A percentile compares a stretch with the other conserved stretches of the same genome.
phyloP scores from a whole-genome alignment of 2,888 invertebrate species.

The Spisula subtruncata region DNA sequence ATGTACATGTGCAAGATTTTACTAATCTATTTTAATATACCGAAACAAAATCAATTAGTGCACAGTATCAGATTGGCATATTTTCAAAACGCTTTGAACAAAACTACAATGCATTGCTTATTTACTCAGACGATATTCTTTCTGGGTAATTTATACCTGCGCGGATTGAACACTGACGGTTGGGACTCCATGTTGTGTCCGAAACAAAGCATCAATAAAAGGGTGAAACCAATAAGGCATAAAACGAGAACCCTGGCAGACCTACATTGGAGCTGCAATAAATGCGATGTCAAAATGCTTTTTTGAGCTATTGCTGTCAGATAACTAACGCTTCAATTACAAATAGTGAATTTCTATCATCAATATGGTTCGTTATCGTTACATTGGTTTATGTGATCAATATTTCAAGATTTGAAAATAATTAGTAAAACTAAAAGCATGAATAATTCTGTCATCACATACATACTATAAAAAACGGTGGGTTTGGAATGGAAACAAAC shows the following conservation, averaged over 20 bases:
- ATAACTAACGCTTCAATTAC: background rate
- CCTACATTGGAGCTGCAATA: background rate
- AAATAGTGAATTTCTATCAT: background rate
- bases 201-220: too few species aligned
- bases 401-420: background rate
- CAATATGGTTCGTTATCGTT: background rate
- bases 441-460: too few species aligned
- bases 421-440: too few species aligned
- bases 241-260: background rate
- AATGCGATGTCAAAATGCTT: slow-evolving; percentile 3
- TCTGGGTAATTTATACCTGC: too few species aligned
- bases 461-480: too few species aligned
- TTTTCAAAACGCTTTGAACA: background rate
- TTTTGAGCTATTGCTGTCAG: background rate
- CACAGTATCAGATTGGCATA: background rate
- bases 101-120: background rate
- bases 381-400: background rate
- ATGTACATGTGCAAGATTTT: too few species aligned
- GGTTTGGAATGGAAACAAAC: too few species aligned
- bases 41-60: too few species aligned
- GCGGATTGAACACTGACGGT: background rate
- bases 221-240: slow-evolving; percentile 10
- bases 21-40: too few species aligned
- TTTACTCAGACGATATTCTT: too few species aligned
- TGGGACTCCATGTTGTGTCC: background rate